Conservation (phyloP, 2,113 vertebrate genomes). For the Vidua macroura region DNA sequence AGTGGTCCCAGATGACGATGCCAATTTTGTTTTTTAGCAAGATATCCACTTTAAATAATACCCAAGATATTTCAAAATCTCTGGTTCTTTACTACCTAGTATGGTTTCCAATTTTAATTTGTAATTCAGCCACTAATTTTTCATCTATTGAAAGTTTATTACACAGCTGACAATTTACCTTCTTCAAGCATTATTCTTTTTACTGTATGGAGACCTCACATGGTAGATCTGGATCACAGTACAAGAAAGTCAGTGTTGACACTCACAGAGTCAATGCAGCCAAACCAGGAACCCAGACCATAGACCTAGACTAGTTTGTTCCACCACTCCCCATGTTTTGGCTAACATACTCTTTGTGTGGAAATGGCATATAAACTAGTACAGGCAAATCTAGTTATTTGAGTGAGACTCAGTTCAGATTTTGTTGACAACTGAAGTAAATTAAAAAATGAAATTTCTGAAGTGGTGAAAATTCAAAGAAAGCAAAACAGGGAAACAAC, state of each 20-base stretch:
- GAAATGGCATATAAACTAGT: background rate
- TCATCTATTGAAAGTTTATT: background rate
- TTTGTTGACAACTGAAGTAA: background rate
- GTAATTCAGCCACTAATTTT: background rate
- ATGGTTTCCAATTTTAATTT: background rate
- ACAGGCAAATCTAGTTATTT: background rate
- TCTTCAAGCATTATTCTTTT: background rate
- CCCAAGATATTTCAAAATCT: background rate
- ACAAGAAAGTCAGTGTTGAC: background rate
- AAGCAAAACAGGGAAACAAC: background rate
- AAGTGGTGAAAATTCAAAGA: background rate
- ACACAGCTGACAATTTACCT: background rate
- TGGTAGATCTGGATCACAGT: background rate
- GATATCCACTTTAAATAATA: background rate
- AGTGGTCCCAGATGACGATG: background rate
- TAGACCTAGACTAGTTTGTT: background rate
- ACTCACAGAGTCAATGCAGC: background rate
- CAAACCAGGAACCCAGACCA: background rate
- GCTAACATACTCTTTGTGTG: background rate
- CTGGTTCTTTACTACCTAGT: background rate
- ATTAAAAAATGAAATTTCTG: background rate
- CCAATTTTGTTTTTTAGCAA: background rate
- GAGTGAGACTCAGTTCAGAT: background rate
- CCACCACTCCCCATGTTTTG: background rate
- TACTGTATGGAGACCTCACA: background rate